Conservation (phyloP, 1,140 invertebrate species). For the Drosophila ironensis region DNA sequence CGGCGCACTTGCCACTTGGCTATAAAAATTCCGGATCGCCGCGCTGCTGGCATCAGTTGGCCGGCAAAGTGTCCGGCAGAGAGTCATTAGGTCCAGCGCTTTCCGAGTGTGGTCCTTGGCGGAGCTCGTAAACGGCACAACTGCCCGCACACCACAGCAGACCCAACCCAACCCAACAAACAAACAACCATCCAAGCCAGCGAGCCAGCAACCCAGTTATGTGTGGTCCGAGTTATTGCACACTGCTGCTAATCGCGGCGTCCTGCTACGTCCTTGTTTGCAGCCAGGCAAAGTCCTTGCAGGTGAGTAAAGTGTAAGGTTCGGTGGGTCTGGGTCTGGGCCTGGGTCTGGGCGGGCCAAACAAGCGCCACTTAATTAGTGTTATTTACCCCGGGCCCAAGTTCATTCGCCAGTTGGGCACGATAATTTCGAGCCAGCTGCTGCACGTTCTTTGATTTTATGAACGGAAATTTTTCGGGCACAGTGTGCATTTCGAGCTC, state of each 20-base stretch:
- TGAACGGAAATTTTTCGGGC: not conserved
- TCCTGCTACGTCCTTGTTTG: slow-evolving; percentile 61
- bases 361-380: slow-evolving; percentile 67
- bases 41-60: slow-evolving; percentile 52
- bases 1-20: slow-evolving; percentile 23
- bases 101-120: slow-evolving; percentile 21
- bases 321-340: not conserved
- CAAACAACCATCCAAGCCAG: no score
- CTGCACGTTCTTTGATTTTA: slow-evolving; percentile 3
- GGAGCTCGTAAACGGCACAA: slow-evolving; percentile 27
- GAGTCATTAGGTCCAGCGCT: slow-evolving; percentile 19
- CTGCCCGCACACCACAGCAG: not conserved
- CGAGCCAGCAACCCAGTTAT: slow-evolving; percentile 38
- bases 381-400: slow-evolving; percentile 51
- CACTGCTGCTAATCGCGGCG: slow-evolving; percentile 63
- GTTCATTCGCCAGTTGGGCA: slow-evolving; percentile 11
- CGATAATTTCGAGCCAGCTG: slow-evolving; percentile 25
- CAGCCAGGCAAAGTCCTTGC: slow-evolving; percentile 60
- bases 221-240: slow-evolving; percentile 70
- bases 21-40: slow-evolving; percentile 58
- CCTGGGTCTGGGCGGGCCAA: slow-evolving; percentile 4
- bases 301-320: slow-evolving; percentile 43
- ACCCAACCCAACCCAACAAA: not conserved
- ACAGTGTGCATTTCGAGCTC: not conserved
- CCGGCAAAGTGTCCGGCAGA: slow-evolving; percentile 25